Evolutionary conservation across 2,888 invertebrate species (phyloP).

Genomic region (Platycheirus albimanus): DNA sequence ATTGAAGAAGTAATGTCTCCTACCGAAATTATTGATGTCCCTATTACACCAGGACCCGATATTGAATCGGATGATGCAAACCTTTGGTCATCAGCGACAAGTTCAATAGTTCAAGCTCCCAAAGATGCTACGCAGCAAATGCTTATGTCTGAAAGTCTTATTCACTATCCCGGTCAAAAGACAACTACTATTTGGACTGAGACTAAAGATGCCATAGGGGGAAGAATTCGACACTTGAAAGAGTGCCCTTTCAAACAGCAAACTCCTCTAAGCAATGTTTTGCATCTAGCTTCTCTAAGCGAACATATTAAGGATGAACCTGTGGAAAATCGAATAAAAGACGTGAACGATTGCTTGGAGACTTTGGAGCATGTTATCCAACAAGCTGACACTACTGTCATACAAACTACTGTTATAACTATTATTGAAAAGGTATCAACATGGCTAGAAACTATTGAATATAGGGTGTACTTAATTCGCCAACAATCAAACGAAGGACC

Average conservation of each 20-base stretch:
- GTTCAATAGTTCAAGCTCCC: slow-evolving; percentile 57
- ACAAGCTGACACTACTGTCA: slow-evolving; percentile 84
- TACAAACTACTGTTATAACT: slow-evolving; percentile 88
- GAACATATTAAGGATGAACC: slow-evolving; percentile 84
- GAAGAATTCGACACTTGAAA: slow-evolving; percentile 84
- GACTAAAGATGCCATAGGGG: slow-evolving; percentile 84
- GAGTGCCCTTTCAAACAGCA: slow-evolving; percentile 83
- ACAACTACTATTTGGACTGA: slow-evolving; percentile 83
- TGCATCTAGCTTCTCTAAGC: slow-evolving; percentile 86
- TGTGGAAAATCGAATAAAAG: slow-evolving; percentile 84
- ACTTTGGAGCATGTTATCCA: slow-evolving; percentile 84
- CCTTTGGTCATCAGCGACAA: slow-evolving; percentile 78
- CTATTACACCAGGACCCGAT: slow-evolving; percentile 83
- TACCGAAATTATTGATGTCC: slow-evolving; percentile 82
- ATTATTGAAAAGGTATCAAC: slow-evolving; percentile 92
- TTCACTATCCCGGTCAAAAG: slow-evolving; percentile 79
- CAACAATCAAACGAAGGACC: slow-evolving; percentile 85
- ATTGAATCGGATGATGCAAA: slow-evolving; percentile 75
- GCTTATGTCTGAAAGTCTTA: slow-evolving; percentile 79
- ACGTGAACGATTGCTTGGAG: slow-evolving; percentile 84
- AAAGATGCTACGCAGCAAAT: slow-evolving; percentile 77
- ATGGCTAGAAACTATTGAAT: slow-evolving; percentile 93
- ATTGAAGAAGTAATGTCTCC: slow-evolving; percentile 84
- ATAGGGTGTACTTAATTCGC: slow-evolving; percentile 87
- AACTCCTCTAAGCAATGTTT: slow-evolving; percentile 85